Conservation (phyloP, 2,113 vertebrate genomes). For the Elanus axillaris region DNA sequence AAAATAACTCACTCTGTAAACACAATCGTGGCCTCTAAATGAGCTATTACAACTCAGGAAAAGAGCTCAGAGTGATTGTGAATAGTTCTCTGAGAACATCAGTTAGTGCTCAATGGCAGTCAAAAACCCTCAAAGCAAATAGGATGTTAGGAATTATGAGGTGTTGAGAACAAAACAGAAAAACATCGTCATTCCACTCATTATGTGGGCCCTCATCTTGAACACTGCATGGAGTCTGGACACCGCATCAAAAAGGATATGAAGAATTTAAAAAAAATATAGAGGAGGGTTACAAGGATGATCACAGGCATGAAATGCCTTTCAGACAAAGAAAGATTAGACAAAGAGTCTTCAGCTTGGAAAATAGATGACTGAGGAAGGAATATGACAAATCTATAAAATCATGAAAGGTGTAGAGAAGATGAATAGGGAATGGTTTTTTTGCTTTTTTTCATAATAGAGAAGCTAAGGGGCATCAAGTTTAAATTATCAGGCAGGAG, state of each 20-base stretch:
- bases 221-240: conserved; percentile 33
- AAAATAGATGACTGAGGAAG: conserved; percentile 43
- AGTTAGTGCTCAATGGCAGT: conserved; percentile 7
- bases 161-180: conserved; percentile 40
- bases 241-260: conserved; percentile 10
- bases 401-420: conserved; percentile 24
- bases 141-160: conserved; percentile 22
- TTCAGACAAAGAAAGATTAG: conserved; percentile 45
- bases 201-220: conserved; percentile 24
- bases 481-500: conserved; percentile 50
- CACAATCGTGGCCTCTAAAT: conserved; percentile 29
- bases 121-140: conserved; percentile 31
- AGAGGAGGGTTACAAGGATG: conserved; percentile 2
- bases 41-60: conserved; percentile 11
- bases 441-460: conserved; percentile 23
- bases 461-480: conserved; percentile 21
- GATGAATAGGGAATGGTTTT: conserved; percentile 37
- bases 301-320: conserved; percentile 38
- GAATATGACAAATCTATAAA: conserved; percentile 33
- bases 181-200: conserved; percentile 20
- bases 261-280: conserved; percentile 16
- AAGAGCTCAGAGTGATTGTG: conserved; percentile 16
- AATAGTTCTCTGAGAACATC: conserved; percentile 25
- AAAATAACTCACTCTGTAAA: conserved; percentile 13
- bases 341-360: conserved; percentile 40